Evolutionary conservation across 2,888 invertebrate species (phyloP).

Genomic region (Tenthredo mesomela): DNA sequence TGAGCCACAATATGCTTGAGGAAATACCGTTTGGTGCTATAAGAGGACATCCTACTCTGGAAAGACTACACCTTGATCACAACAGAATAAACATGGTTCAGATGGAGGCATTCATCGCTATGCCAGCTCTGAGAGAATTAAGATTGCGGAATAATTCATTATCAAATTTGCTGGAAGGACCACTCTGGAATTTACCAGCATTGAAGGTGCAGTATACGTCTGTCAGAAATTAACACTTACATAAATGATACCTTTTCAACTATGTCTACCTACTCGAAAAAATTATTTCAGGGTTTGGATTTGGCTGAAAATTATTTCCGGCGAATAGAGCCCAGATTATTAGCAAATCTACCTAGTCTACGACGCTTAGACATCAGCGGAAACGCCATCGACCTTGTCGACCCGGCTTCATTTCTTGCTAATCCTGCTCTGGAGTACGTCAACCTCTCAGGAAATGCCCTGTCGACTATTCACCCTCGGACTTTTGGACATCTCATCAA

Average conservation of each 20-base stretch:
- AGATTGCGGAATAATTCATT: slow-evolving; percentile 91
- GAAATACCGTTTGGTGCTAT: slow-evolving; percentile 89
- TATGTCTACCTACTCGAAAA: background rate
- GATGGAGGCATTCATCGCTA: slow-evolving; percentile 89
- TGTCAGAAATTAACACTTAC: background rate
- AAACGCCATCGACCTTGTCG: slow-evolving; percentile 85
- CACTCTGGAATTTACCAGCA: slow-evolving; percentile 91
- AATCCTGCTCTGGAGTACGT: slow-evolving; percentile 88
- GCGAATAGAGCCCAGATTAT: slow-evolving; percentile 82
- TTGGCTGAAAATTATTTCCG: slow-evolving; percentile 71
- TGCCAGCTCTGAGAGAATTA: slow-evolving; percentile 91
- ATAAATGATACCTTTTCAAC: background rate
- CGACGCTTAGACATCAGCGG: slow-evolving; percentile 88
- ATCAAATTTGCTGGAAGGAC: slow-evolving; percentile 85
- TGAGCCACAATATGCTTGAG: slow-evolving; percentile 88
- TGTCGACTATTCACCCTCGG: slow-evolving; percentile 86
- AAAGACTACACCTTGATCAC: slow-evolving; percentile 89
- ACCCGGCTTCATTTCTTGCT: slow-evolving; percentile 87
- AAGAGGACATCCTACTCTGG: slow-evolving; percentile 89
- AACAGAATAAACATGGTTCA: slow-evolving; percentile 88
- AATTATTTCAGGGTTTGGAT: slow-evolving; percentile 84
- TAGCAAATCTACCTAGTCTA: slow-evolving; percentile 87
- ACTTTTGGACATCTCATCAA: slow-evolving; percentile 88
- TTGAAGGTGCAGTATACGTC: slow-evolving; percentile 80
- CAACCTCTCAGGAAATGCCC: slow-evolving; percentile 88